Evolutionary conservation across 2,113 vertebrate species (phyloP), one percentile per base, ranked within the genome.

Genomic region (Macaca mulatta): DNA sequence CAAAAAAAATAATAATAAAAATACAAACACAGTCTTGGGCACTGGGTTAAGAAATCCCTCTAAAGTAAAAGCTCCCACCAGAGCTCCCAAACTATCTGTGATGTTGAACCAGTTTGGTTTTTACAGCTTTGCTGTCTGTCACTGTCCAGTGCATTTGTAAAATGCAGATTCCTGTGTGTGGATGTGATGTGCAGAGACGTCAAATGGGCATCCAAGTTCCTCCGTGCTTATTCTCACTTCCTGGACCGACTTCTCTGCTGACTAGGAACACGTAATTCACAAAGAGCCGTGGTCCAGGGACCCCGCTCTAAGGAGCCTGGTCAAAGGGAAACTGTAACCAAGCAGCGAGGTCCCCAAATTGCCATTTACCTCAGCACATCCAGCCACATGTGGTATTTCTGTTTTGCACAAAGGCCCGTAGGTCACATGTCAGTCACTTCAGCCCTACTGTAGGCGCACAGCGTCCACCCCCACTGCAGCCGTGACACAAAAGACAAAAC

Each of bases 241-340:
- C 50, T 43, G 32, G 4, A 23, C n/a, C 72, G 27, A 23, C 13
- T 57, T 79, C 64, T 57, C 43, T 88, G 69, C 17, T 67, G 89
- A 48, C 45, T 7, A 52, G 30, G 55, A 38, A 14, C 40, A 80
- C 18, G 2, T 2, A 12, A 2, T 48, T 48, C 14, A 0, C 40
- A 18, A 23, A 23, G 0, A 3, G 18, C 77, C 3, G 0, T 14
- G 74, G 32, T 12, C 38, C 35, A 32, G 32, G 70, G n/a, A 6
- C 70, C 30, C n/a, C 12, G 4, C 5, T 70, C n/a, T 32, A 2
- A 64, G 13, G 35, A 30, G 1, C 40, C 32, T 69, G 1, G 35
- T 35, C 10, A 12, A 14, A 55, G 50, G 25, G 30, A 50, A 32
- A 67, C 0, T n/a, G 11, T 35, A 11, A 74, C 35, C 10, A 57